phyloP scores from a whole-genome alignment of 2,797 vertebrate species.

The Cuculus canorus region DNA sequence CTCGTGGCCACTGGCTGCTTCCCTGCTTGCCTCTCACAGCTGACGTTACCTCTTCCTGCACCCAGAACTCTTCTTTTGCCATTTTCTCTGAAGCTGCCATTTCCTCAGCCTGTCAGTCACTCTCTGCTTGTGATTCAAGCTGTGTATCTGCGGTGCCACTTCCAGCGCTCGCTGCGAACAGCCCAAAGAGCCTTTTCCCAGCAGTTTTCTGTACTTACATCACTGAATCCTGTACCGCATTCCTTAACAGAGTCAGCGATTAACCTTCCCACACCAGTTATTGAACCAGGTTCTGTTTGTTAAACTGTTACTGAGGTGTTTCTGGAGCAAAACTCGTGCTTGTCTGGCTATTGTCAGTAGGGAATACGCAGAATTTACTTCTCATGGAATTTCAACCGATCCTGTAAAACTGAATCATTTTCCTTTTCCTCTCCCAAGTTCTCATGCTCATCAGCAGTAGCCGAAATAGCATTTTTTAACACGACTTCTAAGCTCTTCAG shows the following conservation, averaged over 20 bases:
- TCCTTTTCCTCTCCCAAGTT: not conserved
- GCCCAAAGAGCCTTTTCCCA: not conserved
- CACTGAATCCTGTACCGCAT: not conserved
- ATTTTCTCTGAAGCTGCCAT: not conserved
- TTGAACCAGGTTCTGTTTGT: not conserved
- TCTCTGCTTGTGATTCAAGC: slow-evolving; percentile 53
- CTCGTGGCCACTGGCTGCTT: not conserved
- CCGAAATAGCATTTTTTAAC: not conserved
- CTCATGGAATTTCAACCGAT: not conserved
- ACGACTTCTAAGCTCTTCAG: not conserved
- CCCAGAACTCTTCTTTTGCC: not conserved
- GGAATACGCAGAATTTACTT: not conserved
- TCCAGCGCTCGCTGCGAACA: not conserved
- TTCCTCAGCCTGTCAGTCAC: slow-evolving; percentile 31
- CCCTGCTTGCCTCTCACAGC: not conserved
- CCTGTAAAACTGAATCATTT: not conserved
- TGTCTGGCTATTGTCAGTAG: not conserved
- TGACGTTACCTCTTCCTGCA: not conserved
- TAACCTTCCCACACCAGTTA: not conserved
- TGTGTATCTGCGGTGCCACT: not conserved
- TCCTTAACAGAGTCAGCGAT: not conserved
- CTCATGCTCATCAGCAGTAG: not conserved
- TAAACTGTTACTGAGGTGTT: not conserved
- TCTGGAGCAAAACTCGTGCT: not conserved
- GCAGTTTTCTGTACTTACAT: not conserved